Percentiles rank a stretch among this genome's conserved stretches.
Conservation (phyloP, 1,140 invertebrate genomes). For the Coboldia fuscipes region DNA sequence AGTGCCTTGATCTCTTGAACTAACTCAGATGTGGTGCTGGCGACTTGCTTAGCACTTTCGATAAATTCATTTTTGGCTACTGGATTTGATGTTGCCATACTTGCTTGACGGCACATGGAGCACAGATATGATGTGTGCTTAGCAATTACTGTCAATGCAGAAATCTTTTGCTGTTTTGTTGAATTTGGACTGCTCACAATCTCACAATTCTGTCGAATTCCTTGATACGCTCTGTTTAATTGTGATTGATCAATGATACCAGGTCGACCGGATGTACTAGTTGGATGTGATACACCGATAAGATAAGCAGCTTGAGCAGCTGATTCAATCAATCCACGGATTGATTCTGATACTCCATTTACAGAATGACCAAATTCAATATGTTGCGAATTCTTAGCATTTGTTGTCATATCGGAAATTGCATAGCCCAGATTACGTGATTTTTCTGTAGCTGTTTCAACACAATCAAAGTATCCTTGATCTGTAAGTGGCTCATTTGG, state of each 20-base stretch:
- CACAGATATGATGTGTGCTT: constrained; percentile 92
- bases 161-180: constrained; percentile 69
- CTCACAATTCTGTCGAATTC: constrained; percentile 73
- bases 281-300: constrained; percentile 75
- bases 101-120: constrained; percentile 82
- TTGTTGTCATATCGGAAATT: constrained; percentile 84
- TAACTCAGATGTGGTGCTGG: constrained; percentile 82
- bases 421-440: constrained; percentile 73
- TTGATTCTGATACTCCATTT: constrained; percentile 59
- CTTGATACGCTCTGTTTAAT: constrained; percentile 68
- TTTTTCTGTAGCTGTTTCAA: constrained; percentile 85
- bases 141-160: constrained; percentile 82
- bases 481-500: constrained; percentile 76
- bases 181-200: constrained; percentile 52
- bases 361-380: constrained; percentile 77
- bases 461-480: constrained; percentile 80
- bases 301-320: constrained; percentile 86
- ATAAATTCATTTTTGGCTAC: constrained; percentile 93
- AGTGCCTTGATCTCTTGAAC: constrained; percentile 90
- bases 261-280: constrained; percentile 70
- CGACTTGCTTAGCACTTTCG: constrained; percentile 91
- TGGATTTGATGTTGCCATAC: constrained; percentile 77
- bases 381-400: constrained; percentile 71
- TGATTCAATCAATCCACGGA: constrained; percentile 84
- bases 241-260: constrained; percentile 83